These are phyloP conservation scores for Hyppa rectilinea DNA, from an alignment of 2,888 invertebrate species.

Conservation along the genomic window DNA sequence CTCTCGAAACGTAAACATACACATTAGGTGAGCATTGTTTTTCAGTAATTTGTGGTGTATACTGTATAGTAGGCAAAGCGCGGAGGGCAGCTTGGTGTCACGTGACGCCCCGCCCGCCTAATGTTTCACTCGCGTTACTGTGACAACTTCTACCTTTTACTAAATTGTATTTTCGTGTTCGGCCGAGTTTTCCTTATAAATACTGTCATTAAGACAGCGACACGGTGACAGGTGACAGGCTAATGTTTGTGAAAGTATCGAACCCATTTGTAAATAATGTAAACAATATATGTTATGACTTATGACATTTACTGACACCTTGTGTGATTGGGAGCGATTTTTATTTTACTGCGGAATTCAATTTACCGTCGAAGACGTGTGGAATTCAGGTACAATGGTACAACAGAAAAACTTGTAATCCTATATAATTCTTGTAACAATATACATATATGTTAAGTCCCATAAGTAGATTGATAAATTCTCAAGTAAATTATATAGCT, in stretches of 20 bases:
- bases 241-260: slow-evolving; percentile 86
- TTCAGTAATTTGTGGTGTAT: slow-evolving; percentile 78
- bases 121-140: slow-evolving; percentile 88
- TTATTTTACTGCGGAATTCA: slow-evolving; percentile 37
- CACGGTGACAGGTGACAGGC: slow-evolving; percentile 87
- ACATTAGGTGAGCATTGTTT: slow-evolving; percentile 76
- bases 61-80: slow-evolving; percentile 73
- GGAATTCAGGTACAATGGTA: slow-evolving; percentile 27
- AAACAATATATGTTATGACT: slow-evolving; percentile 77
- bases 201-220: slow-evolving; percentile 89
- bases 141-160: slow-evolving; percentile 89
- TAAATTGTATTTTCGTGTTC: slow-evolving; percentile 91
- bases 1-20: slow-evolving; percentile 70
- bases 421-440: slow-evolving; percentile 50
- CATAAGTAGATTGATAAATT: slow-evolving; percentile 73
- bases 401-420: slow-evolving; percentile 50
- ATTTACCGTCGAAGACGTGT: background rate
- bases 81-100: slow-evolving; percentile 72
- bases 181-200: slow-evolving; percentile 90
- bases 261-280: slow-evolving; percentile 82
- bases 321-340: slow-evolving; percentile 69
- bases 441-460: slow-evolving; percentile 51
- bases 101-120: slow-evolving; percentile 82
- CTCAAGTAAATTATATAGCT: slow-evolving; percentile 72
- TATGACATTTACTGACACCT: slow-evolving; percentile 76